Base-by-base conservation (phyloP, 2,797 vertebrate genomes). In the Acanthornis magna region DNA sequence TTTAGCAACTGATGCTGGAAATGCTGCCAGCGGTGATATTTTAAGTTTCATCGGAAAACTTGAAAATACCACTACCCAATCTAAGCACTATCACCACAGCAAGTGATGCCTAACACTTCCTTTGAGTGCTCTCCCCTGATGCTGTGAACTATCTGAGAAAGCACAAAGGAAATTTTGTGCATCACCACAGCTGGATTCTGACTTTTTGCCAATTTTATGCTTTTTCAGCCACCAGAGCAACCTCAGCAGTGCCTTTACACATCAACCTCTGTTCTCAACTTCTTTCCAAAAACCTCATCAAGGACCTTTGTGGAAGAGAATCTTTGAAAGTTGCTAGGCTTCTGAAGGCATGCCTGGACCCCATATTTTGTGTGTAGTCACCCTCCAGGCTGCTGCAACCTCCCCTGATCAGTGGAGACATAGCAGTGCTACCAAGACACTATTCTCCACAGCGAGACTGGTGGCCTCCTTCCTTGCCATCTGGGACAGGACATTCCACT, bases 1-100 rank as follows among this genome's bases (percentile, higher is more conserved):
- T 96, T 84, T 86, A 93, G 62, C 76, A 81, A 85, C 60, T 65
- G 77, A 79, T 43, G 53, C 63, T 96, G 75, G 73, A 92, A 88
- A 88, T 84, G 51, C 53, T 90, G 53, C 85, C 83, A 96, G 84
- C 74, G 87, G 77, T 88, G 89, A 43, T 78, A 70, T 91, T 94
- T 93, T 81, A 66, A 88, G 18, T 84, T 95, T 87, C 45, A 65
- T 74, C 30, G 66, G 78, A 76, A 94, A 82, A 81, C 34, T 34
- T 88, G 88, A 77, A 95, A 93, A 95, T 93, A 67, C 45, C 85
- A 91, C 60, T 79, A 72, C 38, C 58, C 72, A 70, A 45, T 45
- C 62, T 68, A 89, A 88, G 77, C 32, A 22, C 43, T 63, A 34
- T 42, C 47, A 40, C 23, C 54, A 54, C 74, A 25, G 34, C 42